Evolutionary conservation across 2,797 vertebrate species (phyloP), one percentile per base, ranked within the genome.

Genomic region (Poecilia velifera): DNA sequence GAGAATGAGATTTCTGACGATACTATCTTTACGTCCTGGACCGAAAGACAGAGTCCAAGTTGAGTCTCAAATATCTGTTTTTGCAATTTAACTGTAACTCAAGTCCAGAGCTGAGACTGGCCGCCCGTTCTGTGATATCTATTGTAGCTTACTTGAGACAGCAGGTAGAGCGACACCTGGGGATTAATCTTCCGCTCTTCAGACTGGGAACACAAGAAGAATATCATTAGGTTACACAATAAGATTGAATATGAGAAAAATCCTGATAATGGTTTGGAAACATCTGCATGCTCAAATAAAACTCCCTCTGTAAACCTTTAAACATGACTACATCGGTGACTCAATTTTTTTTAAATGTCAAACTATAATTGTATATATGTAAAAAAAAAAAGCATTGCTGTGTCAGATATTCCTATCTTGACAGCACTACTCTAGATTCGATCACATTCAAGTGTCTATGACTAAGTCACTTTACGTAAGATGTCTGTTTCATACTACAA

Each of bases 141-240:
- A n/a, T 34, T 75, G 76, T 75, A 70, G 77, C 89, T 91, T 96
- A 99, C 98, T 96, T 99, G 98, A 36, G 98, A 99, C 71, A 99
- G 96, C 80, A 99, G 96, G 89, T 99, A 99, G 36, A 99, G 97
- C 5, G 98, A 98, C 86, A 99, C 98, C 25, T 98, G 98, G 55
- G 98, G 95, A 91, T 97, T 99, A 86, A 99, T 99, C 93, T 97
- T 98, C 80, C 97, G 95, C 25, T 99, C 98, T 87, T 96, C 97
- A 84, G 95, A 94, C 98, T 99, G 79, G 76, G 59, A 75, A 49
- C 57, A 0, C 0, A 47, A 45, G 49, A 36, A 62, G 16, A 6
- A 22, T 46, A 31, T 0, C 13, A 31, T 71, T 5, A 51, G 3
- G 20, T 39, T 4, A 22, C 20, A 75, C 43, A 59, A 71, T 22